Conservation (phyloP, 1,140 invertebrate genomes). For the Coenobita brevimanus region DNA sequence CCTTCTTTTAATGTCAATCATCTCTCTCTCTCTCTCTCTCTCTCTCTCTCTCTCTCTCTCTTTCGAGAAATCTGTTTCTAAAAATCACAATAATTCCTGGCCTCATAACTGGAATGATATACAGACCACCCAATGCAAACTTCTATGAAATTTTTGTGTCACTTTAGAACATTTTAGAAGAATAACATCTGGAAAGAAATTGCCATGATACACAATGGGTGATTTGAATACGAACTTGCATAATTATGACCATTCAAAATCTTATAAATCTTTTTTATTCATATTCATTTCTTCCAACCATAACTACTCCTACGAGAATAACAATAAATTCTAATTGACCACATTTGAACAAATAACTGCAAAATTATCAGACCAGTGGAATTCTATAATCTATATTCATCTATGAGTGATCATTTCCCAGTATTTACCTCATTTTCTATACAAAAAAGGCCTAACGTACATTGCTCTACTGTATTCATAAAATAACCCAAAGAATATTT, state of each 20-base stretch:
- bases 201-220: background rate
- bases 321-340: background rate
- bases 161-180: background rate
- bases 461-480: background rate
- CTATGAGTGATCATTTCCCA: constrained; percentile 18
- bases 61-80: too few species aligned
- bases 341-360: constrained; percentile 3
- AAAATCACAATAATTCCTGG: background rate
- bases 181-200: background rate
- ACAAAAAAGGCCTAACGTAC: too few species aligned
- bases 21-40: too few species aligned
- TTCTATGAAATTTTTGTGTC: background rate
- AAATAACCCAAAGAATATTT: background rate
- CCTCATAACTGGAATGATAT: background rate
- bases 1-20: too few species aligned
- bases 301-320: background rate
- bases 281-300: background rate
- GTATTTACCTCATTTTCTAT: background rate
- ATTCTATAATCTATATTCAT: too few species aligned
- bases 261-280: too few species aligned
- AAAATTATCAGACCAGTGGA: too few species aligned
- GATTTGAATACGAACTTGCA: background rate
- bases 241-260: background rate
- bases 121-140: constrained; percentile 1
- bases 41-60: too few species aligned